Evolutionary conservation across 2,113 vertebrate genomes (phyloP), one percentile per base, ranked within the genome.

Genomic region (Marmota monax): DNA sequence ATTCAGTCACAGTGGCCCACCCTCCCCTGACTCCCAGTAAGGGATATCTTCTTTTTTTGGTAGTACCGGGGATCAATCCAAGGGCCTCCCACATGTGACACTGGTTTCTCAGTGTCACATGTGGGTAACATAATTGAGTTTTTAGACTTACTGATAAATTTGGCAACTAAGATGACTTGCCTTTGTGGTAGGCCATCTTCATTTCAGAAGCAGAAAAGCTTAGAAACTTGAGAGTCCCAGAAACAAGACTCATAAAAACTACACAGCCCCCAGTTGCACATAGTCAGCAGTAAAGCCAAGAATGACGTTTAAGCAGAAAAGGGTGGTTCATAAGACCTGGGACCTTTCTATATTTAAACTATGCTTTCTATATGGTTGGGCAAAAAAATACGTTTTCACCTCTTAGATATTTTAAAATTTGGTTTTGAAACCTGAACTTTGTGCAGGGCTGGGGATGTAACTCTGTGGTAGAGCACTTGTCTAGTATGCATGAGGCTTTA

Each of bases 371-470:
- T 37, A 23, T 5, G 63, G 39, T 0, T 51, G 29, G 70, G 70
- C 84, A 74, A 61, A 79, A 53, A 67, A 56, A 4, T 45, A 48
- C 13, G 87, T 39, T 84, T 73, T 53, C 34, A 76, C 11, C 16
- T 37, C 25, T n/a, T 2, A 39, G 12, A 6, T 53, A 67, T 58
- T 42, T 74, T 74, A 8, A 27, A 39, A 53, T 42, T 56, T 85
- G 63, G 51, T 77, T 85, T 88, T 72, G 27, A 95, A 89, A 63
- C 32, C 92, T 8, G 8, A 90, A 73, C 29, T 90, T 79, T 48
- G 39, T 67, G 84, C 34, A 27, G 22, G 67, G 22, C 20, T 72
- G 27, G 32, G 80, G 61, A 84, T 32, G 42, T 45, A 45, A 6
- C 39, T 84, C 82, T 13, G 29, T 67, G n/a, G 32, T 23, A n/a